Evolutionary conservation across 1,140 invertebrate species (phyloP).

Genomic region (Lasioglossum albipes): DNA sequence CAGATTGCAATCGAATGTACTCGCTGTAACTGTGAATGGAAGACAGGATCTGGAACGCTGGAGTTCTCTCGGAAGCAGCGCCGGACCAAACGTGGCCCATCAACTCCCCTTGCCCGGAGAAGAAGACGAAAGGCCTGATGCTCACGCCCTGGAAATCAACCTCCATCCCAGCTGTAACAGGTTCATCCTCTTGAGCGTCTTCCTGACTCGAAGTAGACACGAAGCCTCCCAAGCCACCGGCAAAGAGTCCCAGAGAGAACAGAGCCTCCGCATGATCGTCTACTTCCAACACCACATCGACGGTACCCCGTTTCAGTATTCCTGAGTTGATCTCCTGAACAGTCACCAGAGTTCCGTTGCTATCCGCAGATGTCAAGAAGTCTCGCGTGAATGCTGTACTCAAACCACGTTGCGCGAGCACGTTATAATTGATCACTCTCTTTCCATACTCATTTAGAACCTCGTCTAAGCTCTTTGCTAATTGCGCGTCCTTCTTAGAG

Average conservation of each 20-base stretch:
- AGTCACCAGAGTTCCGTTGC: slow-evolving; percentile 86
- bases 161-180: slow-evolving; percentile 91
- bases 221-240: slow-evolving; percentile 87
- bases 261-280: slow-evolving; percentile 78
- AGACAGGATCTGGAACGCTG: slow-evolving; percentile 88
- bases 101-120: slow-evolving; percentile 90
- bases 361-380: slow-evolving; percentile 82
- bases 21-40: slow-evolving; percentile 88
- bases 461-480: slow-evolving; percentile 75
- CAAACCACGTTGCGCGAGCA: slow-evolving; percentile 84
- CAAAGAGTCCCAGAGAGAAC: slow-evolving; percentile 88
- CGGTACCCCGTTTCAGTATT: slow-evolving; percentile 87
- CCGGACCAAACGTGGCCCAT: slow-evolving; percentile 95
- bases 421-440: slow-evolving; percentile 85
- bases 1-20: slow-evolving; percentile 86
- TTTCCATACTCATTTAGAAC: slow-evolving; percentile 73
- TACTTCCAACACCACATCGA: slow-evolving; percentile 85
- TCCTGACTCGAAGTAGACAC: slow-evolving; percentile 81
- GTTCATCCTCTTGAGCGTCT: slow-evolving; percentile 79
- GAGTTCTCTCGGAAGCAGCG: slow-evolving; percentile 89
- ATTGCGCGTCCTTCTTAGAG: slow-evolving; percentile 78
- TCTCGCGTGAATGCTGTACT: slow-evolving; percentile 86
- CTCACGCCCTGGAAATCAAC: slow-evolving; percentile 88
- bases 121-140: slow-evolving; percentile 91
- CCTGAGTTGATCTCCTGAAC: slow-evolving; percentile 88